phyloP scores from a whole-genome alignment of 2,888 invertebrate species.

The Agrochola macilenta region DNA sequence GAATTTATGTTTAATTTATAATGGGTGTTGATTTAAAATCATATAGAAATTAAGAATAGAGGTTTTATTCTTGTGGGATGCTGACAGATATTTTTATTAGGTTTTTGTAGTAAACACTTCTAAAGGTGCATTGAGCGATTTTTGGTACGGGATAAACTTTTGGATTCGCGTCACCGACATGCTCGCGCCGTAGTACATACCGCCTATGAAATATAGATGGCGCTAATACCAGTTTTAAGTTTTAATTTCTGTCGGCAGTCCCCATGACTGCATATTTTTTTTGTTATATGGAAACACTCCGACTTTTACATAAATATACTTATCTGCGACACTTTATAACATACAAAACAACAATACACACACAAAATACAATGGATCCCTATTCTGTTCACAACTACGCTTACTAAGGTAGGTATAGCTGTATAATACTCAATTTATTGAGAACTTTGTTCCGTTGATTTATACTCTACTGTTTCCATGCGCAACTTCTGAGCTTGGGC shows the following conservation, averaged over 20 bases:
- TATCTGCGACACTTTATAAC: too few relatives aligned
- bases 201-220: too few relatives aligned
- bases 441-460: neutral
- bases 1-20: conserved; percentile 10
- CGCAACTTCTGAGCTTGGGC: neutral
- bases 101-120: too few relatives aligned
- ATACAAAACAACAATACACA: neutral
- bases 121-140: too few relatives aligned
- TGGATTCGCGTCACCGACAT: too few relatives aligned
- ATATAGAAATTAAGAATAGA: neutral
- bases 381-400: neutral
- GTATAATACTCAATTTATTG: neutral
- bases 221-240: too few relatives aligned
- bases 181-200: too few relatives aligned
- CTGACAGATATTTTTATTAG: neutral
- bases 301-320: too few relatives aligned
- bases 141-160: too few relatives aligned
- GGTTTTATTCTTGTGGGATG: conserved; percentile 17
- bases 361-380: neutral
- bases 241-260: too few relatives aligned
- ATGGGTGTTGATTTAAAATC: conserved; percentile 51
- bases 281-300: neutral
- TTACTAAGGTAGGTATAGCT: neutral
- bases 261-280: neutral
- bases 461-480: too few relatives aligned